A percentile compares a stretch with the other conserved stretches of the same genome.
Conservation (phyloP, 1,140 invertebrate genomes). For the Paralvinella palmiformis region DNA sequence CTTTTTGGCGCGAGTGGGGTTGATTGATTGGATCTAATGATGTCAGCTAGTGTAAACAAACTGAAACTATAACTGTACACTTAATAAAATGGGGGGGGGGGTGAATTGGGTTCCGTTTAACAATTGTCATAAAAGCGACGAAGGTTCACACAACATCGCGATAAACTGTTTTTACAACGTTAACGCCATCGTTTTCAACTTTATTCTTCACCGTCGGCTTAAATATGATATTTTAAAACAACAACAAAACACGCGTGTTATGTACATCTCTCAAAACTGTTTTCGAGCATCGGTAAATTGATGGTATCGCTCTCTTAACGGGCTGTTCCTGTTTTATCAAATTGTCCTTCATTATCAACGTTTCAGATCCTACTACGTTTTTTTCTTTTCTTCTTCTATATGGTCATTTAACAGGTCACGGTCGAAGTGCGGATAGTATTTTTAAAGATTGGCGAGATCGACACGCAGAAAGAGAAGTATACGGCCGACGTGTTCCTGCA, state of each 20-base stretch:
- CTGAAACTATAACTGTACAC: too few species aligned
- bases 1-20: too few species aligned
- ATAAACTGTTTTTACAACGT: too few species aligned
- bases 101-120: too few species aligned
- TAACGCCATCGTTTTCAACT: too few species aligned
- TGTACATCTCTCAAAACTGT: not conserved
- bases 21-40: too few species aligned
- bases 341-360: not conserved
- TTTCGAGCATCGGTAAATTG: not conserved
- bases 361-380: not conserved
- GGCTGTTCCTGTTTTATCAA: not conserved
- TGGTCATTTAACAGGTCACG: slow-evolving; percentile 20
- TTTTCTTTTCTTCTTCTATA: not conserved
- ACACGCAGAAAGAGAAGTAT: slow-evolving; percentile 39
- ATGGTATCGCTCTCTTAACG: not conserved
- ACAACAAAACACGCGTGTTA: not conserved
- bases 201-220: too few species aligned
- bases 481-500: slow-evolving; percentile 33
- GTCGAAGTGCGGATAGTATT: slow-evolving; percentile 33
- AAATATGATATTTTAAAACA: not conserved
- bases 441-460: slow-evolving; percentile 38
- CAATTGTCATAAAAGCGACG: too few species aligned
- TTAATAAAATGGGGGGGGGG: too few species aligned
- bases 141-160: too few species aligned
- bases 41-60: too few species aligned